Evolutionary conservation across 2,888 invertebrate genomes (phyloP).

Genomic region (Neelides folsomi): DNA sequence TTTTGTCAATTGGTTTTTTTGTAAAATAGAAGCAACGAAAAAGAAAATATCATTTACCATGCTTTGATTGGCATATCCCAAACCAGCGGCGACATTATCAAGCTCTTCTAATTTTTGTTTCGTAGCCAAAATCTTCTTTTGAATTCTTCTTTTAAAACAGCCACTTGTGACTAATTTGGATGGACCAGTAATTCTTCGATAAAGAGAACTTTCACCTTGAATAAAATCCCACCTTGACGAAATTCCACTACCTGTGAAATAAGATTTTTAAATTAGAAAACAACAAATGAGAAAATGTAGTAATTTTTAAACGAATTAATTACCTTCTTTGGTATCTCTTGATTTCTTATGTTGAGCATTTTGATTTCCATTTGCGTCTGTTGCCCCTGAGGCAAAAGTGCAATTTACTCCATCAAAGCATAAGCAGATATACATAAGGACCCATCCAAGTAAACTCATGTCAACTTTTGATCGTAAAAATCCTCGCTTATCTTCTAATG

Average conservation of each 20-base stretch:
- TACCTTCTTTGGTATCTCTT: slow-evolving; percentile 10
- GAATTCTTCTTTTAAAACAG: slow-evolving; percentile 27
- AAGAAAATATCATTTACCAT: slow-evolving; percentile 2
- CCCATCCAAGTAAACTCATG: slow-evolving; percentile 57
- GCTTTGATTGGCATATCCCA: slow-evolving; percentile 19
- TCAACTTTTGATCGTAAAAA: slow-evolving; percentile 47
- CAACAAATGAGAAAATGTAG: not conserved
- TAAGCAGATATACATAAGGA: slow-evolving; percentile 58
- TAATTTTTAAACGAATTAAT: not conserved
- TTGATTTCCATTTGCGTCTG: slow-evolving; percentile 2
- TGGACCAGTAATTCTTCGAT: slow-evolving; percentile 17
- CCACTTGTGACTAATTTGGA: slow-evolving; percentile 15
- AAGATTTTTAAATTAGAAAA: not conserved
- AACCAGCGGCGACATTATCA: slow-evolving; percentile 27
- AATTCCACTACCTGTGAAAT: slow-evolving; percentile 14
- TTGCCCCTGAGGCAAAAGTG: slow-evolving; percentile 12
- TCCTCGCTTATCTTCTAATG: slow-evolving; percentile 33
- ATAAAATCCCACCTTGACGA: slow-evolving; percentile 76
- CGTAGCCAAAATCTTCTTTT: slow-evolving; percentile 31
- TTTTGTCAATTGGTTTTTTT: too few relatives aligned
- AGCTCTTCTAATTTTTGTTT: slow-evolving; percentile 32
- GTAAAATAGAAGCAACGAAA: too few relatives aligned
- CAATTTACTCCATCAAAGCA: slow-evolving; percentile 45
- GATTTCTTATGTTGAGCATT: slow-evolving; percentile 14
- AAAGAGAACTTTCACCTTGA: slow-evolving; percentile 50